phyloP scores from a whole-genome alignment of 2,797 vertebrate genomes.

The Coccyzus lansbergi region DNA sequence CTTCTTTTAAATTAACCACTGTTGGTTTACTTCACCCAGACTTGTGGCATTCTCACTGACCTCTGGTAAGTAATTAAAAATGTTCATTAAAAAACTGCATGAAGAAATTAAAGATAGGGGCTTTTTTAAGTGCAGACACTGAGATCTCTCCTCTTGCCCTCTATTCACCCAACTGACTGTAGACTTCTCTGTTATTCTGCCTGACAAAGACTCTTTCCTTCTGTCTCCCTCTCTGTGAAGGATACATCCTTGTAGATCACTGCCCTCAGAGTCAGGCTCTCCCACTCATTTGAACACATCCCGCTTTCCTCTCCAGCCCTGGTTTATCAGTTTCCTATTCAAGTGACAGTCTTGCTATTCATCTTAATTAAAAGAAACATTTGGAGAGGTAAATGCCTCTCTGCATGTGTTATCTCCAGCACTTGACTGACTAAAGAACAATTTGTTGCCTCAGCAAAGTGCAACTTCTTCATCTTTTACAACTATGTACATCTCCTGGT shows the following conservation, averaged over 20 bases:
- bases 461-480: neutral
- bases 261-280: neutral
- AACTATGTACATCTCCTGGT: neutral
- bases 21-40: neutral
- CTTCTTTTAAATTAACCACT: neutral
- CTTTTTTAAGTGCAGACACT: neutral
- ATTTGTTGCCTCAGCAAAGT: neutral
- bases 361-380: neutral
- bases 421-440: neutral
- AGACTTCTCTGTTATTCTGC: neutral
- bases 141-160: neutral
- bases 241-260: neutral
- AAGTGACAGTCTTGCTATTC: neutral
- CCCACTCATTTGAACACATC: neutral
- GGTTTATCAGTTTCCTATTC: neutral
- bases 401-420: neutral
- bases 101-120: neutral
- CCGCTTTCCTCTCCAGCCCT: neutral
- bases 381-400: neutral
- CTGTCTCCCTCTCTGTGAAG: neutral
- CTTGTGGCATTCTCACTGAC: neutral
- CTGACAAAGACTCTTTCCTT: neutral
- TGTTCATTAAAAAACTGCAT: fast-evolving
- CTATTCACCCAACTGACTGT: neutral
- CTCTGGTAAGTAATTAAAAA: neutral